A percentile compares a stretch with the other conserved stretches of the same genome.
Conservation (phyloP, 2,888 invertebrate genomes). For the Halictus ligatus region DNA sequence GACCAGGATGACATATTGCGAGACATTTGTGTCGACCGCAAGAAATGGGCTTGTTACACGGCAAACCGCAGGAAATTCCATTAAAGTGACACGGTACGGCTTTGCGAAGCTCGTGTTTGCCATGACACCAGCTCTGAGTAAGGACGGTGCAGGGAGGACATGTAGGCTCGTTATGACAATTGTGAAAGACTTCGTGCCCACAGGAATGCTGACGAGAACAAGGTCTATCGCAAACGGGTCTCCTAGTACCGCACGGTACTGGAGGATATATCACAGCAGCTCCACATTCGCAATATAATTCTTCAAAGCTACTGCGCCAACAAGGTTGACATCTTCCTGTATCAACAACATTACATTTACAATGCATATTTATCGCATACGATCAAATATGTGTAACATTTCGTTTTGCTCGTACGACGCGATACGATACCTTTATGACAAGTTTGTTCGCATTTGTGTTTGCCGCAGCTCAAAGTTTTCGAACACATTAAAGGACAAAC, state of each 20-base stretch:
- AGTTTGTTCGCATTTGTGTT: conserved; percentile 94
- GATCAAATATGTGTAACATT: background rate
- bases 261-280: conserved; percentile 94
- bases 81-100: conserved; percentile 95
- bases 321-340: conserved; percentile 80
- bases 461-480: conserved; percentile 93
- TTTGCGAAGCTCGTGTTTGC: conserved; percentile 92
- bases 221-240: conserved; percentile 91
- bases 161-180: conserved; percentile 90
- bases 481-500: conserved; percentile 93
- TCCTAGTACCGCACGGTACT: conserved; percentile 95
- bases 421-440: conserved; percentile 92
- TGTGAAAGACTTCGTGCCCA: conserved; percentile 92
- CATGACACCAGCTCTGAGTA: conserved; percentile 93
- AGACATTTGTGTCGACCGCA: conserved; percentile 95
- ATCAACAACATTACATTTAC: conserved; percentile 10
- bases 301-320: conserved; percentile 89
- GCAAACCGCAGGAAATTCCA: conserved; percentile 95
- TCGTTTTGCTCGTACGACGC: background rate
- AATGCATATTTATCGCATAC: background rate
- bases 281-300: conserved; percentile 96
- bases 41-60: conserved; percentile 91
- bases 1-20: conserved; percentile 91
- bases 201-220: conserved; percentile 93
- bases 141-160: conserved; percentile 96